phyloP scores from a whole-genome alignment of 2,797 vertebrate genomes.

The Naso thynnoides region DNA sequence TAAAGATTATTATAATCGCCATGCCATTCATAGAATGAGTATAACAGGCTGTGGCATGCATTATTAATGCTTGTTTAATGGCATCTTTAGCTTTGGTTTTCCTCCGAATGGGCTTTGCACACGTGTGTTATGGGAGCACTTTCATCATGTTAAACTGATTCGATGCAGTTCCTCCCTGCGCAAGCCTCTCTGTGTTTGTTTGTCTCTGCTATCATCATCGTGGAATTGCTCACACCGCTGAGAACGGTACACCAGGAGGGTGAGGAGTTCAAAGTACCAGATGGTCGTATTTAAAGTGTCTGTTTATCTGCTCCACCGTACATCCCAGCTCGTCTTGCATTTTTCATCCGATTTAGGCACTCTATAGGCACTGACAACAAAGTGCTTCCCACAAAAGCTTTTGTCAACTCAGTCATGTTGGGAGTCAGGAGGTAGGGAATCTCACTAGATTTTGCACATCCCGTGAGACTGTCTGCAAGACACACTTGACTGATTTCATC shows the following conservation, averaged over 20 bases:
- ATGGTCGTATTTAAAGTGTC: slow-evolving; percentile 25
- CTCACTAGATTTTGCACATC: slow-evolving; percentile 15
- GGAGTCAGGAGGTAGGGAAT: background rate
- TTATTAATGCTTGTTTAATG: slow-evolving; percentile 27
- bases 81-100: background rate
- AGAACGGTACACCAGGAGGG: background rate
- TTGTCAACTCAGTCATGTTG: background rate
- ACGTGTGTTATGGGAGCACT: slow-evolving; percentile 2
- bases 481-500: background rate
- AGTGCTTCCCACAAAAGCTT: slow-evolving; percentile 7
- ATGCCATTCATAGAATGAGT: slow-evolving; percentile 8
- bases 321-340: background rate
- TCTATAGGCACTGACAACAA: slow-evolving; percentile 33
- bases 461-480: slow-evolving; percentile 13
- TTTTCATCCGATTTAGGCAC: slow-evolving; percentile 30
- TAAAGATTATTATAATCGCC: slow-evolving; percentile 29
- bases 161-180: slow-evolving; percentile 9
- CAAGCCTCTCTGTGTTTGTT: slow-evolving; percentile 12
- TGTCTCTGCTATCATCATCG: background rate
- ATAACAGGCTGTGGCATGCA: background rate
- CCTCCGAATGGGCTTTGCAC: background rate
- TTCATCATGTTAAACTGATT: slow-evolving; percentile 20
- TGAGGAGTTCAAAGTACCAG: slow-evolving; percentile 24
- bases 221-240: background rate
- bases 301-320: background rate